These are phyloP conservation scores for Anhinga rufa DNA, from an alignment of 2,113 vertebrate species.

Conservation along the genomic window DNA sequence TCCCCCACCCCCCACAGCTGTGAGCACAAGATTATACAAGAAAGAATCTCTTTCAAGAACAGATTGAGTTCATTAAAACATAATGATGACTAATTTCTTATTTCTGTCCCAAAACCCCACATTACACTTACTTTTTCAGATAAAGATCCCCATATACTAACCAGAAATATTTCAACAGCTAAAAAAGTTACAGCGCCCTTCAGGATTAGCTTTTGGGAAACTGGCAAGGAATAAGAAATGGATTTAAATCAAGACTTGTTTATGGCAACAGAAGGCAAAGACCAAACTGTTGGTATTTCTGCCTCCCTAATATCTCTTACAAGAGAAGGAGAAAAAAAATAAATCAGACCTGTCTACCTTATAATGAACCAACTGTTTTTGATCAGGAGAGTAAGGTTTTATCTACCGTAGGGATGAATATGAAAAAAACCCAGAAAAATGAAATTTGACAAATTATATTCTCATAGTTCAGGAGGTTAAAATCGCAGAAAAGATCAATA, in stretches of 20 bases:
- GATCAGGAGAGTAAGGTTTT: not conserved
- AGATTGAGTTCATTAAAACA: not conserved
- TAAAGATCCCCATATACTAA: not conserved
- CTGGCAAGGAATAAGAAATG: not conserved
- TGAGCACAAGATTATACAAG: not conserved
- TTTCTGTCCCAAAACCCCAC: not conserved
- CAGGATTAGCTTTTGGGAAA: not conserved
- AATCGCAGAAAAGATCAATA: not conserved
- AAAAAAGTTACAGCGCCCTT: not conserved
- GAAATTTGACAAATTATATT: slow-evolving; percentile 4
- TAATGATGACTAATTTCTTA: not conserved
- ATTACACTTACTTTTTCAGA: not conserved
- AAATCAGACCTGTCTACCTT: not conserved
- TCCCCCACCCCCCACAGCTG: not conserved
- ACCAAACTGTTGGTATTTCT: not conserved
- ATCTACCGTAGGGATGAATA: not conserved
- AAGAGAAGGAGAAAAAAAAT: not conserved
- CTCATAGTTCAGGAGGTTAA: not conserved
- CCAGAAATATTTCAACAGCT: not conserved
- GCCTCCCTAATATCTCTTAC: not conserved
- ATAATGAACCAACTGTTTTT: not conserved
- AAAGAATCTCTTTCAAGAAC: not conserved
- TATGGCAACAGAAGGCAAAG: not conserved
- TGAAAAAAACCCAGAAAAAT: not conserved
- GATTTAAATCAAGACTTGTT: not conserved